Base-by-base conservation (phyloP, 2,113 vertebrate species). In the Microtus ochrogaster region DNA sequence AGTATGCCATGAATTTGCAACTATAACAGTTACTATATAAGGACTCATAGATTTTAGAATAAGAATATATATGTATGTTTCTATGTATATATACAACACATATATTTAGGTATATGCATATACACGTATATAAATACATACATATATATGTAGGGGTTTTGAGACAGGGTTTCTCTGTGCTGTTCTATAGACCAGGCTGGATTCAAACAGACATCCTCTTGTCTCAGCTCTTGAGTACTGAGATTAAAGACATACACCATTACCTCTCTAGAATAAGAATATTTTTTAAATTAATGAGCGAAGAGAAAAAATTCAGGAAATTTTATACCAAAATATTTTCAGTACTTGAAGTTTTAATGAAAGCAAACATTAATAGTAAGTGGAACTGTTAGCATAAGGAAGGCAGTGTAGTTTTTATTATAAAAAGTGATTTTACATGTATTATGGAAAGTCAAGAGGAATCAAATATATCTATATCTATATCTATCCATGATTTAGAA, bases 221-320 rank as follows among this genome's bases (percentile, higher is more conserved):
- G 68, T 36, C 16, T 70, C 6, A 19, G 5, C 68, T 70, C 68
- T n/a, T 33, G 28, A 66, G 63, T 28, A 11, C 63, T 65, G 63
- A 10, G 12, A 66, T 33, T 70, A 36, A 70, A 70, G 14, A 0
- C 33, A 36, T n/a, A 14, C 6, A n/a, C 68, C 33, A 70, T 70
- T 3, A n/a, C 6, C 33, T 8, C 33, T 19, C 68, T 86, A 82
- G 1, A 70, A 19, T 88, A 44, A 82, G 17, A 49, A 89, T 21
- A 92, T 41, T 26, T 78, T 78, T 55, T 36, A 86, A 82, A 24
- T 58, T 16, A 61, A 19, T 84, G 36, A 30, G 2, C 65, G 52
- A 92, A 73, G 73, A 85, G 19, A 94, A 82, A 82, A 93, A 36
- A 0, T 90, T 77, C 49, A 92, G 68, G 36, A 92, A 70, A 30